A percentile compares a stretch with the other conserved stretches of the same genome.
Evolutionary conservation across 2,113 vertebrate genomes (phyloP).

Genomic region (Sinocyclocheilus anophthalmus): DNA sequence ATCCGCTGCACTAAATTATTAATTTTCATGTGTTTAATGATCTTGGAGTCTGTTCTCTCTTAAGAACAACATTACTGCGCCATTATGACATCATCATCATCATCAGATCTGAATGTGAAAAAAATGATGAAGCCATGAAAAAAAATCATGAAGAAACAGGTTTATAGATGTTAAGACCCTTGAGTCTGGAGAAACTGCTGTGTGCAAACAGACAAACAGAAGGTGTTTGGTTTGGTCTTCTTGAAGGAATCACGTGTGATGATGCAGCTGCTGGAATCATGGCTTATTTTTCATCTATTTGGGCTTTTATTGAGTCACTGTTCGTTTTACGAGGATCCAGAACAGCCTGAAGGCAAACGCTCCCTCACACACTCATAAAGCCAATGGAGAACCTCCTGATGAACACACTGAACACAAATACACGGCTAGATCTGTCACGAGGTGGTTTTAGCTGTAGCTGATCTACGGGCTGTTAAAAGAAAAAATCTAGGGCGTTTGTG

Average conservation of each 20-base stretch:
- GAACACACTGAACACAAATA: not conserved
- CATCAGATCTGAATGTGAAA: no score
- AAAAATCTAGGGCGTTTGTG: not conserved
- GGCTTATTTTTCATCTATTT: conserved; percentile 55
- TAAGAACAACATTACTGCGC: no score
- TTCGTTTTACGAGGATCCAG: conserved; percentile 50
- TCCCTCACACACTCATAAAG: conserved; percentile 40
- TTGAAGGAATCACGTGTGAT: not conserved
- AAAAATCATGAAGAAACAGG: no score
- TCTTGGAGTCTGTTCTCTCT: no score
- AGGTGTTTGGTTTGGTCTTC: not conserved
- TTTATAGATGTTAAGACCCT: not conserved
- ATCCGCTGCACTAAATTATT: no score
- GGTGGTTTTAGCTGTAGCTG: not conserved
- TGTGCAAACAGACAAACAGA: not conserved
- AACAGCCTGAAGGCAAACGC: conserved; percentile 45
- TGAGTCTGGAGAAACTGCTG: not conserved
- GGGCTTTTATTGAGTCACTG: conserved; percentile 45
- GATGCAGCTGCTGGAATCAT: conserved; percentile 24
- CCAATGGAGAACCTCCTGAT: not conserved
- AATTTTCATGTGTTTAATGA: no score
- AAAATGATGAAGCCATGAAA: no score
- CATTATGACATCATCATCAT: no score
- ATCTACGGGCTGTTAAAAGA: not conserved
- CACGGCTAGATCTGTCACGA: not conserved